Evolutionary conservation across 2,888 invertebrate species (phyloP).

Genomic region (Sinhomidia bicolor): DNA sequence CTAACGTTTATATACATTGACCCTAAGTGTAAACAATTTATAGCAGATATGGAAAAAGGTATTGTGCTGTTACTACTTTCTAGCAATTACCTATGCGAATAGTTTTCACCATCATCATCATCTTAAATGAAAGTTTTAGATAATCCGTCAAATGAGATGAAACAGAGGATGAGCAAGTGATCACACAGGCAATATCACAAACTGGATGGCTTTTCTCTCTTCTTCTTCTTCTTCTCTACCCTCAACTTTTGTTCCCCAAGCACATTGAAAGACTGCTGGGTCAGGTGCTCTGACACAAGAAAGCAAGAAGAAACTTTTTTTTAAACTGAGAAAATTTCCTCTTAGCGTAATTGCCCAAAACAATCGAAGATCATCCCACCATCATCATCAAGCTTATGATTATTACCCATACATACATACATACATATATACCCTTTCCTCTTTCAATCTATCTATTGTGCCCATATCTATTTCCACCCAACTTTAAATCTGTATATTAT

Average conservation of each 20-base stretch:
- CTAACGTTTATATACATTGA: too few species aligned
- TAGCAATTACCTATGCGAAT: slow-evolving; percentile 30
- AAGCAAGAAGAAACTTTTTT: slow-evolving; percentile 35
- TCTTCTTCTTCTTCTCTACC: too few species aligned
- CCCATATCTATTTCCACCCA: background rate
- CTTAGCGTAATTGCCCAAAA: slow-evolving; percentile 54
- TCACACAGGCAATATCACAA: slow-evolving; percentile 23
- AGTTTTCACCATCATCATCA: background rate
- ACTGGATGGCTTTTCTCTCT: slow-evolving; percentile 14
- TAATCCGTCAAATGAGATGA: slow-evolving; percentile 65
- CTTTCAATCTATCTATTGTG: background rate
- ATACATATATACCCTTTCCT: background rate
- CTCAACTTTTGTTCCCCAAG: slow-evolving; percentile 22
- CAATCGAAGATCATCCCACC: slow-evolving; percentile 46
- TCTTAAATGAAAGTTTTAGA: background rate
- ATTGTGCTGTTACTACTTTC: too few species aligned
- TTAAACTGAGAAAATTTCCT: slow-evolving; percentile 31
- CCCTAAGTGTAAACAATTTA: too few species aligned
- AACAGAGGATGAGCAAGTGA: background rate
- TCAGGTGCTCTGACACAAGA: too few species aligned
- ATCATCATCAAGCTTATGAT: slow-evolving; percentile 53
- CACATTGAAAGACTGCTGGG: slow-evolving; percentile 55
- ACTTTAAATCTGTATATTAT: background rate
- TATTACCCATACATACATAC: slow-evolving; percentile 12
- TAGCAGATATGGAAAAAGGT: too few species aligned